These are phyloP conservation scores for Gambusia affinis DNA, from an alignment of 2,113 vertebrate genomes.

Conservation along the genomic window DNA sequence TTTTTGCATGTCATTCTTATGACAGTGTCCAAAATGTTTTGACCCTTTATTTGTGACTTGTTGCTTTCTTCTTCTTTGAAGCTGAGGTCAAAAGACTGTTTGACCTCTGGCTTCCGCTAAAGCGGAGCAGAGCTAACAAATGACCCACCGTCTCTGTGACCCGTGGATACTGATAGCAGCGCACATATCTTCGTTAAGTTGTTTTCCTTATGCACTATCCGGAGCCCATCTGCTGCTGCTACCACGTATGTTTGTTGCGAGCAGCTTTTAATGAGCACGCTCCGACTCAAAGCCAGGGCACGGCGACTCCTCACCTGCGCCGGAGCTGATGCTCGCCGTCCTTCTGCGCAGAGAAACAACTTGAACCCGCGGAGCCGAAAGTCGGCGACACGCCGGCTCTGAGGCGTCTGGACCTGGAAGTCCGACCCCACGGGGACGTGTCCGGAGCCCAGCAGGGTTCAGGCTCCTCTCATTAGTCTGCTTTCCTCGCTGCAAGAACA, in stretches of 20 bases:
- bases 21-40: too few relatives aligned
- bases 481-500: slow-evolving; percentile 24
- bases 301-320: slow-evolving; percentile 51
- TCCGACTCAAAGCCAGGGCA: slow-evolving; percentile 33
- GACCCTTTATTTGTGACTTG: too few relatives aligned
- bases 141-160: slow-evolving; percentile 13
- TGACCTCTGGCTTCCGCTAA: background rate
- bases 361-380: background rate
- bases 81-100: background rate
- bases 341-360: slow-evolving; percentile 3
- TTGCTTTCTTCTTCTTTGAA: too few relatives aligned
- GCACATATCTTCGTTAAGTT: slow-evolving; percentile 27
- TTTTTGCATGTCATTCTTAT: too few relatives aligned
- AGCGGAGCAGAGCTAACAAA: background rate
- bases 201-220: slow-evolving; percentile 15
- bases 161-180: slow-evolving; percentile 30
- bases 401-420: slow-evolving; percentile 24
- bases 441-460: slow-evolving; percentile 41
- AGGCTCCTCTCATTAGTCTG: slow-evolving; percentile 48
- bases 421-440: slow-evolving; percentile 30
- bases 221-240: slow-evolving; percentile 7
- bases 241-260: slow-evolving; percentile 39
- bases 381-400: slow-evolving; percentile 1
- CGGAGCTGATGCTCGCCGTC: slow-evolving; percentile 22
- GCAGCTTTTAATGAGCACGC: slow-evolving; percentile 62